A percentile compares a stretch with the other conserved stretches of the same genome.
Conservation (phyloP, 2,113 vertebrate genomes). For the Turdus rufiventris region DNA sequence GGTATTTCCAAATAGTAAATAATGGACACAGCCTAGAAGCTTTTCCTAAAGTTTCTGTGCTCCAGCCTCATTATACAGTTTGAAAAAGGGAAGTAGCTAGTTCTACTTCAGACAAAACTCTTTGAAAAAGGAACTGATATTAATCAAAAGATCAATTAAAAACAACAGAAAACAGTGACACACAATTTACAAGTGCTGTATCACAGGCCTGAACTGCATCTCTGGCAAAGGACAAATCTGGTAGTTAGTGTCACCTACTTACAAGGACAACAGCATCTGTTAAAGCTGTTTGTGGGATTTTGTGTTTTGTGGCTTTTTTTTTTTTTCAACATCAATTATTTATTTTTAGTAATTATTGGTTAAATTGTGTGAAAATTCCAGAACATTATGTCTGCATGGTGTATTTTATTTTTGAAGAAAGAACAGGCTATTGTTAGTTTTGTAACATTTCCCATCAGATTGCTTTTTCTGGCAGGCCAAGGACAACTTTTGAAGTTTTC, state of each 20-base stretch:
- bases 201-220: neutral
- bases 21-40: neutral
- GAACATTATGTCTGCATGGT: neutral
- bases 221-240: neutral
- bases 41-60: neutral
- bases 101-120: neutral
- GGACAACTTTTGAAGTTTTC: neutral
- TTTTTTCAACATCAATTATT: neutral
- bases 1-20: neutral
- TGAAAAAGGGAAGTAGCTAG: neutral
- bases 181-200: neutral
- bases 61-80: neutral
- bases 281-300: neutral
- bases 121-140: neutral
- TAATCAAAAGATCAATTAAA: neutral
- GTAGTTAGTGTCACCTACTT: neutral
- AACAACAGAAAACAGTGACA: neutral
- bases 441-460: neutral
- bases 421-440: neutral
- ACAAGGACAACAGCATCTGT: neutral
- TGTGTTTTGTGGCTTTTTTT: neutral
- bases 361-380: neutral
- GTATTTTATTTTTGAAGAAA: neutral
- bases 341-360: neutral
- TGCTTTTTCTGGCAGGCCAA: slow-evolving; percentile 16